Percentiles rank a stretch among this genome's conserved stretches.
Conservation (phyloP, 2,113 vertebrate genomes). For the Catharus minimus region DNA sequence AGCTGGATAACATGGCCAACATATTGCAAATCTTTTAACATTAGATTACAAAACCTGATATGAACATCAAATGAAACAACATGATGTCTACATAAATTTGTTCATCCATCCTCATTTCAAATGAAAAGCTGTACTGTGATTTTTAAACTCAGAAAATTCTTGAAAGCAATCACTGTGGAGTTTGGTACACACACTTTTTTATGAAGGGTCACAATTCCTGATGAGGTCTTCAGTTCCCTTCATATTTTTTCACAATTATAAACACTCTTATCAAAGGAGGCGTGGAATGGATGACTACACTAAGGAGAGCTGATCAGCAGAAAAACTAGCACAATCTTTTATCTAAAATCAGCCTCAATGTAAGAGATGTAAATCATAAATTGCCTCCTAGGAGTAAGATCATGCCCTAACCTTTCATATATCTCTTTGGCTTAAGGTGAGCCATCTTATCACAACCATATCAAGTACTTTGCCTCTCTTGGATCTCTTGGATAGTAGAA, state of each 20-base stretch:
- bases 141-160: neutral
- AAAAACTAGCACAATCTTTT: slow-evolving; percentile 3
- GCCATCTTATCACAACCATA: neutral
- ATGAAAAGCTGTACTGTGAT: neutral
- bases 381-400: neutral
- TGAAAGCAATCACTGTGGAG: neutral
- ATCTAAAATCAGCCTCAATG: neutral
- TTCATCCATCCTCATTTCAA: neutral
- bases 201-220: neutral
- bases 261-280: neutral
- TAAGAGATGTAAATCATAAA: neutral
- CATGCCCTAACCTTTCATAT: neutral
- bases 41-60: neutral
- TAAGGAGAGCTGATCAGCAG: neutral
- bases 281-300: neutral
- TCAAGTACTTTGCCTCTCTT: neutral
- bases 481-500: neutral
- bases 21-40: neutral
- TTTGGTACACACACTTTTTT: neutral
- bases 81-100: neutral
- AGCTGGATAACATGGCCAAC: neutral
- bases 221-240: neutral
- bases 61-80: neutral
- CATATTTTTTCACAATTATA: neutral
- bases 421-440: neutral